Evolutionary conservation across 1,140 invertebrate genomes (phyloP), one percentile per base, ranked within the genome.

Genomic region (Drosophila asahinai): DNA sequence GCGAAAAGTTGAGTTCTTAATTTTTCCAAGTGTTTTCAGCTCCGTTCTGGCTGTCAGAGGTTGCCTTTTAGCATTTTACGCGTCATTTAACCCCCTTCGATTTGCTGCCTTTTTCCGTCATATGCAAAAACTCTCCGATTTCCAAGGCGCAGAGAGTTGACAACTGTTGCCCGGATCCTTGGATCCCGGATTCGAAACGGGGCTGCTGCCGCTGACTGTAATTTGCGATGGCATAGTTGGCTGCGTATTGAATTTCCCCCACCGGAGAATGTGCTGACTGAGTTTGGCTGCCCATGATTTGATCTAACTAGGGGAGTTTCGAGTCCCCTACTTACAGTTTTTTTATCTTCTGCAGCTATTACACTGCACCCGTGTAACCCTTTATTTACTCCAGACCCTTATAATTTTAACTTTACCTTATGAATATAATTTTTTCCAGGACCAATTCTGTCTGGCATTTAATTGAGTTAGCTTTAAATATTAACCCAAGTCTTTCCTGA

Each of bases 51-150:
- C 47, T 51, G 17, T 61, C 55, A 73, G 54, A 45, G 67, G 67
- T 52, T 61, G 71, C 67, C 55, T 73, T 61, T 73, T 51, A 73
- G 67, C 63, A 86, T 73, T 86, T 84, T 77, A 81, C 82, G 77
- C 81, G 73, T 73, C 82, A 84, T 84, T 84, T 81, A 86, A 84
- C 67, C 63, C 67, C 55, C 68, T 81, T 84, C 82, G 73, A 84
- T 84, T 84, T 81, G 73, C 55, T 61, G 55, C 55, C 47, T 17
- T 51, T 49, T 61, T 43, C 47, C 64, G 17, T 74, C 68, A 73
- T 61, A 74, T 73, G 68, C 47, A 72, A 61, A 72, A 73, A 61
- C 58, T 43, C 68, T 61, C 67, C 11, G 47, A 61, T 73, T 61
- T 52, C 54, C 70, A 51, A 51, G 47, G 55, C 45, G 22, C 12